Evolutionary conservation across 1,140 invertebrate genomes (phyloP), one percentile per base, ranked within the genome.

Genomic region (Drosophila littoralis): DNA sequence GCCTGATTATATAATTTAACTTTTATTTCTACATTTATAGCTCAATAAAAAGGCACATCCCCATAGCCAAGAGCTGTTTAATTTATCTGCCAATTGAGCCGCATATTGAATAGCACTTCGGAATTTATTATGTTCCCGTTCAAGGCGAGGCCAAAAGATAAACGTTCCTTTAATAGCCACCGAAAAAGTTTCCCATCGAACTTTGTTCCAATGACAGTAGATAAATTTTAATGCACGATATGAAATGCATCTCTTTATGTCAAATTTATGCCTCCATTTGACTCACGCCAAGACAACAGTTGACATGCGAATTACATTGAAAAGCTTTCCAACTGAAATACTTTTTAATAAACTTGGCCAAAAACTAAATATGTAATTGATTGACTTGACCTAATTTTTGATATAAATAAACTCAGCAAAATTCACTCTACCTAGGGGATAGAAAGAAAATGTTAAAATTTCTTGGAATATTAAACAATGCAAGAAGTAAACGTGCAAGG

Each of bases 1-100:
- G 35, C 4, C 36, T 46, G 77, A 65, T 71, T 70, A 45, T 79
- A 81, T 80, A 85, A 83, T 86, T 88, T 83, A 83, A 88, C 79
- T 80, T 86, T 86, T 88, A 86, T 88, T 79, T 88, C 84, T 75
- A 67, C 82, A 83, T 86, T 86, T 86, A 86, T 86, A 71, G 83
- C 83, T 77, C 86, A 86, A 86, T 86, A 88, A 88, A 84, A 84
- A 71, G 54, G 77, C 73, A 79, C 64, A 80, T 71, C 63, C 38
- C 1, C 35, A 33, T 55, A 9, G 51, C 61, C 46, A 28, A 51
- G 63, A 48, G 33, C 58, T 57, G 33, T 75, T 75, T 75, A 75
- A 75, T 75, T 71, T 75, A 75, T 75, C 59, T 57, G 36, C 28
- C 57, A 74, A 68, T 71, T 59, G 40, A 71, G 59, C 60, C 58